phyloP scores from a whole-genome alignment of 2,888 invertebrate genomes.

The Chelonus formosanus region DNA sequence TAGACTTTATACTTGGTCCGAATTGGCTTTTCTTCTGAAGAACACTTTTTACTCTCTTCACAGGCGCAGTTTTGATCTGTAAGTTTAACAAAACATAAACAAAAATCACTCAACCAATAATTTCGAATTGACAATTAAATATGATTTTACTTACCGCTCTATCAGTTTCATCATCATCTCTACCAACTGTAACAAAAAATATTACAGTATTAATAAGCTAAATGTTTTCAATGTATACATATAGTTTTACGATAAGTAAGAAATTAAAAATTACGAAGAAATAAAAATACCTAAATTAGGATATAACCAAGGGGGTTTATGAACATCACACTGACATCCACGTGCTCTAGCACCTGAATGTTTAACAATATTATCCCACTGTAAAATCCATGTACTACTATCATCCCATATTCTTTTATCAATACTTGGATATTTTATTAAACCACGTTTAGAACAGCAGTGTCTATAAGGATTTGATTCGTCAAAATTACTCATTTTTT shows the following conservation, averaged over 20 bases:
- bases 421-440: conserved; percentile 60
- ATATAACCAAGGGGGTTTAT: conserved; percentile 61
- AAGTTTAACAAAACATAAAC: not conserved
- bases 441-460: conserved; percentile 58
- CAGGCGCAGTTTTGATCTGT: conserved; percentile 59
- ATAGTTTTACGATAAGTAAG: no score
- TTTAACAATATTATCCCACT: conserved; percentile 68
- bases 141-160: conserved; percentile 55
- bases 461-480: conserved; percentile 43
- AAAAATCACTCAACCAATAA: not conserved
- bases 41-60: conserved; percentile 53
- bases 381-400: conserved; percentile 67
- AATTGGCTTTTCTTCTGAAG: conserved; percentile 60
- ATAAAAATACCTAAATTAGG: conserved; percentile 56
- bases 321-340: conserved; percentile 65
- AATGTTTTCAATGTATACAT: not conserved
- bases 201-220: conserved; percentile 12
- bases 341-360: conserved; percentile 65
- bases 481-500: conserved; percentile 12
- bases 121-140: not conserved
- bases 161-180: conserved; percentile 62
- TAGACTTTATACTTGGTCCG: conserved; percentile 56
- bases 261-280: not conserved
- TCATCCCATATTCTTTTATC: conserved; percentile 65
- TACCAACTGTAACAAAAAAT: conserved; percentile 56